These are phyloP conservation scores for Coptotermes formosanus DNA, from an alignment of 1,140 invertebrate species.

Conservation along the genomic window DNA sequence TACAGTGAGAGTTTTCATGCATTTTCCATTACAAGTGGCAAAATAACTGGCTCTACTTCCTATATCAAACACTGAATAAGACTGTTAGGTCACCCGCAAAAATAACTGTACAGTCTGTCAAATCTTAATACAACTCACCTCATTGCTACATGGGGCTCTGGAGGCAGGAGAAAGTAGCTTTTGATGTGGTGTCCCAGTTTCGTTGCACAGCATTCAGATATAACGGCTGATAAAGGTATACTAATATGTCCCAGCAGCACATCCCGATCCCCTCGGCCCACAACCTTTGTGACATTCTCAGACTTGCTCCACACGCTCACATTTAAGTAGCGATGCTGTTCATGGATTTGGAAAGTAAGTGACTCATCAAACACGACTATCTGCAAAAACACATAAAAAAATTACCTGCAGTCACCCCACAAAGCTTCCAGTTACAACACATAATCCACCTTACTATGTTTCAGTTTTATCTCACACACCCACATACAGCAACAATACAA, in stretches of 20 bases:
- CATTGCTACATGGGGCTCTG: slow-evolving; percentile 56
- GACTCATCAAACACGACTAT: slow-evolving; percentile 74
- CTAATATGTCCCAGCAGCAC: slow-evolving; percentile 75
- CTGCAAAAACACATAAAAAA: slow-evolving; percentile 40
- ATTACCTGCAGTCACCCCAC: too few species aligned
- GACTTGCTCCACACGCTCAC: slow-evolving; percentile 75
- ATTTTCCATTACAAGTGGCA: too few species aligned
- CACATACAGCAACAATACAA: too few species aligned
- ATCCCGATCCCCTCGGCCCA: slow-evolving; percentile 53
- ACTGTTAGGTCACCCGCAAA: too few species aligned
- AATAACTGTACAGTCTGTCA: too few species aligned
- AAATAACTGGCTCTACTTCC: too few species aligned
- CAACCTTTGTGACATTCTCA: slow-evolving; percentile 40
- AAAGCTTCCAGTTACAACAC: too few species aligned
- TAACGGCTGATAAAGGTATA: slow-evolving; percentile 70
- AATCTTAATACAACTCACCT: slow-evolving; percentile 47
- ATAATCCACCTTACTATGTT: too few species aligned
- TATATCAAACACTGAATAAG: too few species aligned
- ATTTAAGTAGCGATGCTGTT: slow-evolving; percentile 75
- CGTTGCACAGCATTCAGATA: slow-evolving; percentile 76
- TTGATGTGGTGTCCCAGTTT: slow-evolving; percentile 76
- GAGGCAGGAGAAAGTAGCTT: slow-evolving; percentile 67
- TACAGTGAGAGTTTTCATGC: too few species aligned
- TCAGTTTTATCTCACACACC: too few species aligned
- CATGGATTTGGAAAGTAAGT: slow-evolving; percentile 67